Base-by-base conservation (phyloP, 2,888 invertebrate species). In the Drosophila helvetica region DNA sequence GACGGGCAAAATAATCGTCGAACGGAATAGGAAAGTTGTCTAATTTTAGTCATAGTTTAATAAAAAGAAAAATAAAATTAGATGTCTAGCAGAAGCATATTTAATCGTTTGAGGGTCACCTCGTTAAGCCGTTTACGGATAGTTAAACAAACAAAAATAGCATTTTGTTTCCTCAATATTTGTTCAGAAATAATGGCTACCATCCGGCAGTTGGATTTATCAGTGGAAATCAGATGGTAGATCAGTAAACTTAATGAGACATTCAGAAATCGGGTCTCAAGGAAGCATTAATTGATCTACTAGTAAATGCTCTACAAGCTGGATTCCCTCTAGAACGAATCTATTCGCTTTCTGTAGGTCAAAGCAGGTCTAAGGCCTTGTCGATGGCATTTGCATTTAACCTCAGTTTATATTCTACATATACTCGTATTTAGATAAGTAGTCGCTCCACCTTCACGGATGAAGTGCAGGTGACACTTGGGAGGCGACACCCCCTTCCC, bases 301-400 rank as follows among this genome's bases (percentile, higher is more conserved):
- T n/a, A n/a, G 15, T 12, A 22, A 25, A 10, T 48, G 8, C n/a
- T 48, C 19, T 47, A 6, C 27, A 7, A 10, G 3, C 30, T 30
- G 19, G 7, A 8, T n/a, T 9, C 18, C 15, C 8, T 18, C 19
- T 38, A 43, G 25, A 25, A 10, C 22, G 27, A 25, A 53, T 53
- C n/a, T 15, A 18, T 52, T 42, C 4, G 0, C 22, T 54, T 15
- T 38, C 33, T 46, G 43, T 55, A 59, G 45, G 58, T 67, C 19
- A 67, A 18, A 9, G 25, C 46, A n/a, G 38, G 22, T 19, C 9
- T 8, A 27, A 46, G 51, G 66, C 77, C 79, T 79, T 79, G 77
- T 27, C 51, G 58, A 25, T 25, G 33, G 12, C 22, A 85, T 87
- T 85, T 87, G 69, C 84, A 80, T 83, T 53, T 64, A 74, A 47